phyloP scores from a whole-genome alignment of 2,888 invertebrate species.

The Acheta domesticus region DNA sequence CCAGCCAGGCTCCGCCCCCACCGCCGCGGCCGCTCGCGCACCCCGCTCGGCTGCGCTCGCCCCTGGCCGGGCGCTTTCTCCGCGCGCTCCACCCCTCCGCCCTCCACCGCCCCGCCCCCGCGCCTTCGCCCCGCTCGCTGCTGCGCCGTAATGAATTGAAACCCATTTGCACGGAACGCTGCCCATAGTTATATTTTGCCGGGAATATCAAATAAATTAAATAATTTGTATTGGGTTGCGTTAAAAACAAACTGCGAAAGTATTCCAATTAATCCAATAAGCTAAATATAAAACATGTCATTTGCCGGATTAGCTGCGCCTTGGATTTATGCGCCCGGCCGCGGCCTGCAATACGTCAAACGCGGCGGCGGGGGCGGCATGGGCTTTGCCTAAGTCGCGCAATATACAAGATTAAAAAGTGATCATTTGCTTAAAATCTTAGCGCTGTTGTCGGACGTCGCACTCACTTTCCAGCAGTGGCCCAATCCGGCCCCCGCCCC shows the following conservation, averaged over 20 bases:
- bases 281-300: conserved; percentile 18
- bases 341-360: neutral
- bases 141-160: neutral
- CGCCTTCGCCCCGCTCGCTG: neutral
- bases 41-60: neutral
- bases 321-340: neutral
- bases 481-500: neutral
- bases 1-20: conserved; percentile 25
- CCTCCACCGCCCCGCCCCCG: neutral
- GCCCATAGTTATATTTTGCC: neutral
- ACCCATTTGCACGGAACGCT: conserved; percentile 10
- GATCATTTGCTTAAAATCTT: conserved; percentile 18
- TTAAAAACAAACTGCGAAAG: neutral
- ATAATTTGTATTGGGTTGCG: conserved; percentile 18
- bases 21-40: conserved; percentile 11
- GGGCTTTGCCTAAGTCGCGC: neutral
- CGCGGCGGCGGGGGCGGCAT: neutral
- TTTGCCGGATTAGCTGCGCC: neutral
- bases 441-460: neutral
- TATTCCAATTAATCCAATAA: conserved; percentile 18
- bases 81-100: neutral
- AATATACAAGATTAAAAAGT: conserved; percentile 18
- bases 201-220: conserved; percentile 11
- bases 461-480: too few species aligned
- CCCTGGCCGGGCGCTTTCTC: conserved; percentile 29